phyloP scores from a whole-genome alignment of 1,140 invertebrate genomes.

The Hirudo medicinalis region DNA sequence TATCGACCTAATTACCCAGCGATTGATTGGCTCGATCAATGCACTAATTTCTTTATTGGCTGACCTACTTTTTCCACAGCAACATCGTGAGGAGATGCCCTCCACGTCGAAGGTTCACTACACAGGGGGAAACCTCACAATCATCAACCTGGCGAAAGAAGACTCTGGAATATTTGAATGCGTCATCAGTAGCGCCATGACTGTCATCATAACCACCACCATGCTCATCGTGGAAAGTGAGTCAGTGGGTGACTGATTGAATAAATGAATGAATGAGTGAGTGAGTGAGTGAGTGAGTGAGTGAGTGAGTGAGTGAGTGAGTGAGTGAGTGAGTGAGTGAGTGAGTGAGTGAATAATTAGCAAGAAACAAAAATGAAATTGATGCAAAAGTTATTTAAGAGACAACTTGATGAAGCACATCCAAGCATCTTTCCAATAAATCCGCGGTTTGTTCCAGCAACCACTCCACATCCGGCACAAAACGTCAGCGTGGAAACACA shows the following conservation, averaged over 20 bases:
- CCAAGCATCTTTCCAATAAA: too few relatives aligned
- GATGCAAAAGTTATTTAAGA: too few relatives aligned
- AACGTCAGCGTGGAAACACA: conserved; percentile 71
- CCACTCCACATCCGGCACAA: conserved; percentile 87
- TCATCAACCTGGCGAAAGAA: conserved; percentile 65
- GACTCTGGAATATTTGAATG: conserved; percentile 93
- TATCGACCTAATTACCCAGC: too few relatives aligned
- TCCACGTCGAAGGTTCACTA: conserved; percentile 7
- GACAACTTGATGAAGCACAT: too few relatives aligned
- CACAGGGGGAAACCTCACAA: conserved; percentile 72
- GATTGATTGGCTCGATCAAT: neutral
- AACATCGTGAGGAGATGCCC: conserved; percentile 7
- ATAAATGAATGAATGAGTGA: too few relatives aligned
- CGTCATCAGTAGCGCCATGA: conserved; percentile 81
- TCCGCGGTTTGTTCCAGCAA: conserved; percentile 46
- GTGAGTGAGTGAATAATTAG: too few relatives aligned
- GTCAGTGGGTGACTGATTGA: conserved; percentile 20
- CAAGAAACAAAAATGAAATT: too few relatives aligned
- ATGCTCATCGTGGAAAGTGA: conserved; percentile 71
- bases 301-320: conserved; percentile 35
- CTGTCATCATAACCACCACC: conserved; percentile 73
- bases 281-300: conserved; percentile 29
- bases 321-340: too few relatives aligned
- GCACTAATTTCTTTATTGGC: neutral
- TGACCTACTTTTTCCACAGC: conserved; percentile 1